Base-by-base conservation (phyloP, 2,113 vertebrate genomes). In the Sturnira hondurensis region DNA sequence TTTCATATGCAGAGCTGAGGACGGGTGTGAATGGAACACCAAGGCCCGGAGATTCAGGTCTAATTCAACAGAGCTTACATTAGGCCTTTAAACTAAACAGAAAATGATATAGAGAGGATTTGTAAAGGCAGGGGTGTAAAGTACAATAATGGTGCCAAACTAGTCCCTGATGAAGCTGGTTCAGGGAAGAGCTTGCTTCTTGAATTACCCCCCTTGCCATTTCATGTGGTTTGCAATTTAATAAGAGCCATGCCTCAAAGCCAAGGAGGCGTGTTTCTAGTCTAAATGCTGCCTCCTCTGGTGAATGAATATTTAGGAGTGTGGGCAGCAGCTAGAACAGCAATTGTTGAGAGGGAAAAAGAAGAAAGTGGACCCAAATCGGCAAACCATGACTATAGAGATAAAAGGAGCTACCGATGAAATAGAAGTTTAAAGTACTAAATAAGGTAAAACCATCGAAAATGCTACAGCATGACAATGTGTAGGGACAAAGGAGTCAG, bases 351-450 rank as follows among this genome's bases (percentile, higher is more conserved):
- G n/a, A 78, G 24, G 50, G 12, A 50, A 6, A 52, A 1, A 14
- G 0, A 56, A 50, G 45, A 68, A 56, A 52, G 0, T 10, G 50
- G 4, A 33, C 4, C 3, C 83, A 97, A 92, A 95, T 92, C 63
- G 7, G 43, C 88, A 94, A 84, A 94, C 45, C 41, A 82, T 24
- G 65, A 95, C 89, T 97, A 5, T 78, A 97, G 78, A 96, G 95
- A 97, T 86, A 97, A 96, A 97, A 98, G 94, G 73, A 96, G 47
- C 85, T 97, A 95, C 96, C 86, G 96, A 89, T 96, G 93, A 96
- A 97, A 97, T 63, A 90, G 94, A 80, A 63, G 89, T 38, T 88
- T 96, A 95, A 97, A 97, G 33, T 61, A 96, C 92, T 92, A 95
- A 93, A 90, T 95, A 95, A 97, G 80, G 92, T 92, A n/a, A 65